Evolutionary conservation across 2,797 vertebrate genomes (phyloP).

Genomic region (Leptodactylus fallax): DNA sequence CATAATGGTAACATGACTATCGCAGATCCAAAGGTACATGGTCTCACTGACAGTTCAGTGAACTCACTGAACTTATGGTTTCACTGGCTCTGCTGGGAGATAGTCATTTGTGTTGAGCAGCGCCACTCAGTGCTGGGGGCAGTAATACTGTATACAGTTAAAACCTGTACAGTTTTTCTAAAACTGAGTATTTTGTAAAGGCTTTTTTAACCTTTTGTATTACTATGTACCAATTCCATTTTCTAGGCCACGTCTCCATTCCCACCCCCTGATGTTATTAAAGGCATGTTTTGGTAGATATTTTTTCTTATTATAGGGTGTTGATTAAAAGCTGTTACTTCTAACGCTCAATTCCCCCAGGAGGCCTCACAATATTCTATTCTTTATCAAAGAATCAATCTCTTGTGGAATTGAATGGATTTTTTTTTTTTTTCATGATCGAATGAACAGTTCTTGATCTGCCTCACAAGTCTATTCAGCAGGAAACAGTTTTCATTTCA

Average conservation of each 20-base stretch:
- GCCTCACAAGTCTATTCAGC: slow-evolving; percentile 27
- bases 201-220: not conserved
- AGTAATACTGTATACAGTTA: no score
- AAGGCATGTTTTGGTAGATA: slow-evolving; percentile 15
- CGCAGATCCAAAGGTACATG: no score
- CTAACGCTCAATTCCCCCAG: not conserved
- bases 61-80: no score
- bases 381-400: slow-evolving; percentile 55
- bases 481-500: slow-evolving; percentile 38
- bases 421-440: slow-evolving; percentile 57
- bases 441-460: slow-evolving; percentile 26
- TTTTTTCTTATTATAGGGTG: slow-evolving; percentile 29
- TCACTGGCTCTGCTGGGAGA: no score
- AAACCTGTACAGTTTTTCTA: not conserved
- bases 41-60: no score
- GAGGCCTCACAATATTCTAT: slow-evolving; percentile 14
- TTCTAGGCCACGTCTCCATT: not conserved
- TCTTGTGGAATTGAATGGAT: slow-evolving; percentile 67
- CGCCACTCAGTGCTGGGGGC: no score
- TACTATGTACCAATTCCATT: not conserved
- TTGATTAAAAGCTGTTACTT: slow-evolving; percentile 48
- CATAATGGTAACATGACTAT: no score
- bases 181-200: not conserved
- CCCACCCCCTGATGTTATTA: slow-evolving; percentile 8
- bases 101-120: no score